These are phyloP conservation scores for Henicopernis longicauda DNA, from an alignment of 2,113 vertebrate species.

Conservation along the genomic window DNA sequence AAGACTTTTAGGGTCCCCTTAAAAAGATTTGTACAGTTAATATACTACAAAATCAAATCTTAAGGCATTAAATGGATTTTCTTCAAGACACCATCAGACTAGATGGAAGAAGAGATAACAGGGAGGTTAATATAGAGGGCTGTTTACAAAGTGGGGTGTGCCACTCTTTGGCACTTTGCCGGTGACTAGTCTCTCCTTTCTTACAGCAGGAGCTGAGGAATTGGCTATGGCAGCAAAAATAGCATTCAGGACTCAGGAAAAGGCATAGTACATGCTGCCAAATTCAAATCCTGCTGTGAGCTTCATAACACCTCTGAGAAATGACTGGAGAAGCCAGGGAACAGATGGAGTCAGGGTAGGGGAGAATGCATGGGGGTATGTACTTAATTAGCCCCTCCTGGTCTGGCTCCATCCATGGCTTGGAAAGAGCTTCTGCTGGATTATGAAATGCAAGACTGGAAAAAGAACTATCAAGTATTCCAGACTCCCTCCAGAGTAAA, in stretches of 20 bases:
- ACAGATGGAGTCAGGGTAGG: constrained; percentile 33
- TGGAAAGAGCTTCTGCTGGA: not conserved
- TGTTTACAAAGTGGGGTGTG: not conserved
- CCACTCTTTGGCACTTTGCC: not conserved
- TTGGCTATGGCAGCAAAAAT: constrained; percentile 1
- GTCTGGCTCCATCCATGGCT: not conserved
- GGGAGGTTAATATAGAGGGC: not conserved
- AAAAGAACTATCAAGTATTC: not conserved
- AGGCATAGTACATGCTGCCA: not conserved
- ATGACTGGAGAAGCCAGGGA: constrained; percentile 24
- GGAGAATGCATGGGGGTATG: constrained; percentile 9
- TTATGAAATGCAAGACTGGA: constrained; percentile 6
- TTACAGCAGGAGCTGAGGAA: not conserved
- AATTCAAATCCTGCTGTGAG: not conserved
- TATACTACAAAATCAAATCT: not conserved
- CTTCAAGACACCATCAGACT: not conserved
- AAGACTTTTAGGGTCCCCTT: not conserved
- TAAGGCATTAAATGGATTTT: not conserved
- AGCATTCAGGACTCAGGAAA: not conserved
- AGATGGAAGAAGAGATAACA: not conserved
- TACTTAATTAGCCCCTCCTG: constrained; percentile 45
- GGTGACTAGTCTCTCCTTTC: not conserved
- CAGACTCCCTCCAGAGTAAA: not conserved
- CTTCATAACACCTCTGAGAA: not conserved
- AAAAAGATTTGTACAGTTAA: not conserved